A percentile compares a stretch with the other conserved stretches of the same genome.
Evolutionary conservation across 2,113 vertebrate genomes (phyloP).

Genomic region (Monarcha castaneiventris): DNA sequence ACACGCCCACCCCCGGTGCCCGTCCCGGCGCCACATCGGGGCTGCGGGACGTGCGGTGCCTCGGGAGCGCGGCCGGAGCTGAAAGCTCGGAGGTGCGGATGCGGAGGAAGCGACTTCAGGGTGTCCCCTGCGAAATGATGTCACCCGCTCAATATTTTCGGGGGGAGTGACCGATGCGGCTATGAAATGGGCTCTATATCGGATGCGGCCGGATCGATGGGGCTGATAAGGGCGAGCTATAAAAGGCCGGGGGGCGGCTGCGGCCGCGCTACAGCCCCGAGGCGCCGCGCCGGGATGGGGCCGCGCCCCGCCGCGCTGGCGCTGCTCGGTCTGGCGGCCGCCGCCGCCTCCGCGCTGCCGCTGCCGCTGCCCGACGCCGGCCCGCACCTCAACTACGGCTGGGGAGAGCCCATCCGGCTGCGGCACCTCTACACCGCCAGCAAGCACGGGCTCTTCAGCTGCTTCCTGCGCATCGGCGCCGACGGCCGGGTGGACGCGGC

Average conservation of each 20-base stretch:
- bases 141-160: slow-evolving; percentile 44
- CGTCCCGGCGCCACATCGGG: not conserved
- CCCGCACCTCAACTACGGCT: slow-evolving; percentile 81
- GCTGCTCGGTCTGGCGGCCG: slow-evolving; percentile 57
- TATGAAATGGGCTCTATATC: slow-evolving; percentile 52
- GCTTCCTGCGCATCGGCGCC: slow-evolving; percentile 80
- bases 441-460: slow-evolving; percentile 77
- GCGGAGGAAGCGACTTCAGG: slow-evolving; percentile 13
- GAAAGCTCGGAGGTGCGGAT: not conserved
- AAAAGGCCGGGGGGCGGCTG: slow-evolving; percentile 73
- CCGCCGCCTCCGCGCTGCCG: slow-evolving; percentile 35
- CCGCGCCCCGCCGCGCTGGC: slow-evolving; percentile 36
- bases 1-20: not conserved
- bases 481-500: slow-evolving; percentile 85
- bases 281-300: not conserved
- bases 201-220: slow-evolving; percentile 76
- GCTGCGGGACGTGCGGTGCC: not conserved
- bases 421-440: slow-evolving; percentile 85
- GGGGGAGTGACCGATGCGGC: slow-evolving; percentile 43
- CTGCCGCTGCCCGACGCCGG: slow-evolving; percentile 76
- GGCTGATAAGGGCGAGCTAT: slow-evolving; percentile 78
- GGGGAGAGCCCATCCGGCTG: slow-evolving; percentile 84
- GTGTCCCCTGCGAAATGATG: slow-evolving; percentile 47
- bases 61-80: too few species aligned
- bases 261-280: slow-evolving; percentile 23